These are phyloP conservation scores for Oostethus manadensis DNA, from an alignment of 2,113 vertebrate genomes.

Conservation along the genomic window DNA sequence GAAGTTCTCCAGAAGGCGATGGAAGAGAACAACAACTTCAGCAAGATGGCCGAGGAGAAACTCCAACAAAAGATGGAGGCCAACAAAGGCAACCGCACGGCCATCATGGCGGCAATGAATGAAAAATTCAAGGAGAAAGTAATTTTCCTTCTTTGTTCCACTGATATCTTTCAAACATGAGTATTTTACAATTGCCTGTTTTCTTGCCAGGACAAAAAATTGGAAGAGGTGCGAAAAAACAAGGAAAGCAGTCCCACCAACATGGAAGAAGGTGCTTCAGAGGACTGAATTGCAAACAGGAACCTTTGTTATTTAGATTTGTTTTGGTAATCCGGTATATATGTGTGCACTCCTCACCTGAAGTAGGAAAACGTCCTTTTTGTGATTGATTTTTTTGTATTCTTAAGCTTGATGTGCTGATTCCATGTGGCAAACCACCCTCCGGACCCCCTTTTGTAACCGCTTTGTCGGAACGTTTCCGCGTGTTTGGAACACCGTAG, in stretches of 20 bases:
- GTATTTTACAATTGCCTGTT: not conserved
- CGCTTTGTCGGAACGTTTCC: slow-evolving; percentile 22
- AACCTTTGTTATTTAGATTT: slow-evolving; percentile 85
- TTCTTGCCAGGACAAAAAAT: slow-evolving; percentile 84
- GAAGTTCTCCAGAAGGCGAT: slow-evolving; percentile 93
- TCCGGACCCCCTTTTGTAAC: not conserved
- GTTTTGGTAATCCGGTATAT: slow-evolving; percentile 67
- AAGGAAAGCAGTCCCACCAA: slow-evolving; percentile 88
- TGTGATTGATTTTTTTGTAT: slow-evolving; percentile 65
- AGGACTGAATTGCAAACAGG: slow-evolving; percentile 70
- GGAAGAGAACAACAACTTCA: slow-evolving; percentile 97
- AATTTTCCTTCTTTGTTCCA: not conserved
- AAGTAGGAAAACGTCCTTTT: slow-evolving; percentile 62
- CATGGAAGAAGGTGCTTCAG: slow-evolving; percentile 71
- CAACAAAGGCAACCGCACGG: slow-evolving; percentile 93
- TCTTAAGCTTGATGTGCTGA: slow-evolving; percentile 59
- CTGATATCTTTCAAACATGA: not conserved
- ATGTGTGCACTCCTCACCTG: slow-evolving; percentile 64
- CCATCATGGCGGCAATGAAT: slow-evolving; percentile 90
- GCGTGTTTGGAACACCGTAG: slow-evolving; percentile 28
- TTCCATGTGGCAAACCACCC: slow-evolving; percentile 71
- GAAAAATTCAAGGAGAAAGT: slow-evolving; percentile 97
- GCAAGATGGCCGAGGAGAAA: slow-evolving; percentile 97
- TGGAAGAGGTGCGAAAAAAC: slow-evolving; percentile 94
- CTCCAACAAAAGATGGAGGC: slow-evolving; percentile 97